These are phyloP conservation scores for Buphagus erythrorhynchus DNA, from an alignment of 2,797 vertebrate species.

Conservation along the genomic window DNA sequence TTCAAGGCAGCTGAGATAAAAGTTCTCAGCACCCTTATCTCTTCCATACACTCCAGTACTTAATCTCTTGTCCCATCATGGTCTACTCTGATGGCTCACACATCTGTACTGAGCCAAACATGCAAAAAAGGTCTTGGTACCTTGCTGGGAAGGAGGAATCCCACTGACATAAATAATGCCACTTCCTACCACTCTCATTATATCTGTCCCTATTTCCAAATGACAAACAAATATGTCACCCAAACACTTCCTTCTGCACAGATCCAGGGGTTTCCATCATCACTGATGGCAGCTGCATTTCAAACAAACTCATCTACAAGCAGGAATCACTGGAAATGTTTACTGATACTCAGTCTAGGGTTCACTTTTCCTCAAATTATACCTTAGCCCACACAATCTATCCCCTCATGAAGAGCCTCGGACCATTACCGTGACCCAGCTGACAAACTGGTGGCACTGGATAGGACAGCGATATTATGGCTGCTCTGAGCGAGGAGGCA, in stretches of 20 bases:
- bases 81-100: not conserved
- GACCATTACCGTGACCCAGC: not conserved
- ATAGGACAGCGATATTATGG: fast-evolving
- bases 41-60: not conserved
- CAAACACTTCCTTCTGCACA: not conserved
- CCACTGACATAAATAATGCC: not conserved
- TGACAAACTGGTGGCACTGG: not conserved
- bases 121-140: not conserved
- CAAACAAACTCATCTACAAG: not conserved
- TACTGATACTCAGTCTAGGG: not conserved
- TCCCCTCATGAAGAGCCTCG: not conserved
- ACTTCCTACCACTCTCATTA: not conserved
- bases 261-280: not conserved
- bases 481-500: not conserved
- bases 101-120: not conserved
- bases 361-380: not conserved
- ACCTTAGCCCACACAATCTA: not conserved
- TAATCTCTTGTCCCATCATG: not conserved
- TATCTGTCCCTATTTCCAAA: not conserved
- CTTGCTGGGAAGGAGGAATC: not conserved
- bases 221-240: fast-evolving
- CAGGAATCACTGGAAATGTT: not conserved
- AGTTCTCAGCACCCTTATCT: not conserved
- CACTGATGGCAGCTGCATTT: not conserved
- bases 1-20: not conserved